Conservation (phyloP, 2,888 invertebrate genomes). For the Bombylius discolor region DNA sequence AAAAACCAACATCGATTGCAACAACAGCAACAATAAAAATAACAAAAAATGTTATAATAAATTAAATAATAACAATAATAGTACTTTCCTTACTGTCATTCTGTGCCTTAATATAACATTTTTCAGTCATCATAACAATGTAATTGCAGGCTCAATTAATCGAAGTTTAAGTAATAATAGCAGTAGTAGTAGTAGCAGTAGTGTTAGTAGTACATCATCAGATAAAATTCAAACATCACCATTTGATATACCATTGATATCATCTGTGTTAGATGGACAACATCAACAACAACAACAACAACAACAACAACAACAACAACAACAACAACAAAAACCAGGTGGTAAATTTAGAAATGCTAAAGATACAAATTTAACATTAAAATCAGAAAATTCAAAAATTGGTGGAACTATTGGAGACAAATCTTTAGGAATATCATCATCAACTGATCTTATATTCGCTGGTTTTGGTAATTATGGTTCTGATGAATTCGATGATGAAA, state of each 20-base stretch:
- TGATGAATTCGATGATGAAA: conserved; percentile 10
- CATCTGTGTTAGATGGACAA: too few relatives aligned
- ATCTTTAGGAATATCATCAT: not conserved
- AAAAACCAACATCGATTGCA: not conserved
- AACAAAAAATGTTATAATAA: too few relatives aligned
- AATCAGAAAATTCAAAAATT: too few relatives aligned
- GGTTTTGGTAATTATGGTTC: conserved; percentile 1
- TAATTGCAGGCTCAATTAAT: conserved; percentile 3
- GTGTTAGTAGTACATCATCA: not conserved
- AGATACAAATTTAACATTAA: too few relatives aligned
- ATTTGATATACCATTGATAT: too few relatives aligned
- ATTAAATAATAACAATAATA: conserved; percentile 10
- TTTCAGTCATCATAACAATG: not conserved
- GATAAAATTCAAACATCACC: too few relatives aligned
- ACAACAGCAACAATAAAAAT: not conserved
- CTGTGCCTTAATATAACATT: conserved; percentile 12
- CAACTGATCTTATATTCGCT: not conserved
- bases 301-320: too few relatives aligned
- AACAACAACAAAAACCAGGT: too few relatives aligned
- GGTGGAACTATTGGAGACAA: too few relatives aligned
- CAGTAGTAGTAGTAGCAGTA: too few relatives aligned
- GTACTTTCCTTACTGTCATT: conserved; percentile 9
- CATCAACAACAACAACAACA: too few relatives aligned
- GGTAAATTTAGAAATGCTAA: too few relatives aligned
- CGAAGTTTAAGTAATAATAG: not conserved